phyloP scores from a whole-genome alignment of 2,888 invertebrate species.

The Furcula furcula region DNA sequence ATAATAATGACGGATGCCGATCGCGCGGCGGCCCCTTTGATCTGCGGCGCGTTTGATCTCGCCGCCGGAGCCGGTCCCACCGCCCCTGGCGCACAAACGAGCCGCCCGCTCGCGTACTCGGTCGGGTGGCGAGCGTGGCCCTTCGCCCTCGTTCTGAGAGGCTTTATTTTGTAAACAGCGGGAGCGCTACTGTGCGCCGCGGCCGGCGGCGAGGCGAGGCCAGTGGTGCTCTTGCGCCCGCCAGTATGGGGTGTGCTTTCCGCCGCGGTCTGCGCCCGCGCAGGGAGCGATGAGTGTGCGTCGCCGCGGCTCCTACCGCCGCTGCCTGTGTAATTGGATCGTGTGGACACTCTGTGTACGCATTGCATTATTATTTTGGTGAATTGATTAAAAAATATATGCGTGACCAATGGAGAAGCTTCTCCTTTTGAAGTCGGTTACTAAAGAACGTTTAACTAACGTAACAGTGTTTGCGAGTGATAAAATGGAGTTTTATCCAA shows the following conservation, averaged over 20 bases:
- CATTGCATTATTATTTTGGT: slow-evolving; percentile 48
- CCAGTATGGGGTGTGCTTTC: slow-evolving; percentile 72
- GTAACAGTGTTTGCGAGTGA: too few relatives aligned
- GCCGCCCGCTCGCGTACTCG: slow-evolving; percentile 77
- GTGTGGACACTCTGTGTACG: slow-evolving; percentile 74
- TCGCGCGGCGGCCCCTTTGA: slow-evolving; percentile 81
- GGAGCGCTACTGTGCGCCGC: slow-evolving; percentile 67
- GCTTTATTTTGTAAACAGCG: slow-evolving; percentile 80
- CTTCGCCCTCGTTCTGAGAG: slow-evolving; percentile 79
- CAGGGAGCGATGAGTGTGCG: slow-evolving; percentile 39
- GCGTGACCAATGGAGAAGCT: too few relatives aligned
- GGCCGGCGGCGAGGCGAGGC: slow-evolving; percentile 26
- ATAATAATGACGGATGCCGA: slow-evolving; percentile 83
- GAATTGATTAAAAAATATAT: too few relatives aligned
- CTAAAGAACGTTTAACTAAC: too few relatives aligned
- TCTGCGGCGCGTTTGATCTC: slow-evolving; percentile 78
- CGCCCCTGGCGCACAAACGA: slow-evolving; percentile 78
- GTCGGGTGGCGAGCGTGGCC: slow-evolving; percentile 70
- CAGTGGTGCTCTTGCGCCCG: slow-evolving; percentile 53
- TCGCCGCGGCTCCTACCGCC: slow-evolving; percentile 36
- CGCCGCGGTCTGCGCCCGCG: slow-evolving; percentile 36
- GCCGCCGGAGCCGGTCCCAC: slow-evolving; percentile 76
- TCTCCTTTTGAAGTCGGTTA: too few relatives aligned
- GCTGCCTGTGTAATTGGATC: slow-evolving; percentile 48
- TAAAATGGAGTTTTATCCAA: too few relatives aligned